These are phyloP conservation scores for Hyles vespertilio DNA, from an alignment of 1,140 invertebrate genomes.

Conservation along the genomic window DNA sequence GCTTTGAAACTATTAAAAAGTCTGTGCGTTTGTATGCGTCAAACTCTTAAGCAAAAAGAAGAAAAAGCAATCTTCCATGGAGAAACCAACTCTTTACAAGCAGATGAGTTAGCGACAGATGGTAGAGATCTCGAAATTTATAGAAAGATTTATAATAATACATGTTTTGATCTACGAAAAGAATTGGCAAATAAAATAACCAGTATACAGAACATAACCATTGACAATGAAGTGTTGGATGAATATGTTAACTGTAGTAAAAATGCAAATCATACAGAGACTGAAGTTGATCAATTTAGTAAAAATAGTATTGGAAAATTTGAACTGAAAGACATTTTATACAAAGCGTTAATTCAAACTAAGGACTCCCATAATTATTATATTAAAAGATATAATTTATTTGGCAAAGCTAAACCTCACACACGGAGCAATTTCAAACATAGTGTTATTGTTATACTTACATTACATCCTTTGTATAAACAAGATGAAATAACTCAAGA, in stretches of 20 bases:
- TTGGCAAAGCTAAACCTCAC: constrained; percentile 21
- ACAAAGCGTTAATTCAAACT: constrained; percentile 34
- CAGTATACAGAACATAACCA: constrained; percentile 11
- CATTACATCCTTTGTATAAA: constrained; percentile 28
- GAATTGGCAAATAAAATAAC: constrained; percentile 21
- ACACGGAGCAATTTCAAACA: constrained; percentile 17
- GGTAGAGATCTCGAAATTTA: constrained; percentile 35
- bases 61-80: constrained; percentile 17
- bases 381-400: constrained; percentile 43
- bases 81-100: constrained; percentile 20
- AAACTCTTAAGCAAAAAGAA: constrained; percentile 35
- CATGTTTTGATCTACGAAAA: constrained; percentile 40
- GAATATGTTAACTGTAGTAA: constrained; percentile 19
- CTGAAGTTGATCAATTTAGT: constrained; percentile 1
- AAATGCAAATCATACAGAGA: constrained; percentile 6
- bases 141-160: constrained; percentile 47
- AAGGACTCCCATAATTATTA: constrained; percentile 38
- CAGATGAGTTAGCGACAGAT: constrained; percentile 10
- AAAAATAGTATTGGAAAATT: constrained; percentile 9
- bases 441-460: constrained; percentile 49
- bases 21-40: constrained; percentile 51
- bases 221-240: constrained; percentile 10
- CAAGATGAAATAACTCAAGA: constrained; percentile 4
- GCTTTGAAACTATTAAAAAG: constrained; percentile 48
- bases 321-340: constrained; percentile 32